Conservation (phyloP, 2,113 vertebrate species). For the Rhinogobius similis region DNA sequence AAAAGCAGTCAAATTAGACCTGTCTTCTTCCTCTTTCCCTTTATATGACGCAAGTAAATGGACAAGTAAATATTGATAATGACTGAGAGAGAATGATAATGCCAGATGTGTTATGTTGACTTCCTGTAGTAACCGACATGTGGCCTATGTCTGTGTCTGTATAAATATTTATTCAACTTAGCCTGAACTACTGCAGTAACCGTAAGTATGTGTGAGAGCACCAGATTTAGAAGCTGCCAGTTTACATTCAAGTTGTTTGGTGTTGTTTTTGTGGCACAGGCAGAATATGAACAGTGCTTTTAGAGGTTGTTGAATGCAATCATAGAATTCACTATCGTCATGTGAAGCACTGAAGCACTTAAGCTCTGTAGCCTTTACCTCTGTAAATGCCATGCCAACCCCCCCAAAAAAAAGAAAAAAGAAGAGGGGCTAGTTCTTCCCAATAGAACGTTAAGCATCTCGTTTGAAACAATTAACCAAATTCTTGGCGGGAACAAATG, state of each 20-base stretch:
- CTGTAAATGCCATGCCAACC: too few species aligned
- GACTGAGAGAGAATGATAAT: background rate
- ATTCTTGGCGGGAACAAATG: too few species aligned
- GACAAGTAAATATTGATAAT: background rate
- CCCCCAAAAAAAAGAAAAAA: too few species aligned
- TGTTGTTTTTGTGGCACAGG: background rate
- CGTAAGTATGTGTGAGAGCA: background rate
- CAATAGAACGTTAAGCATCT: too few species aligned
- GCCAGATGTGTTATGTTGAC: background rate
- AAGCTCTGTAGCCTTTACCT: too few species aligned
- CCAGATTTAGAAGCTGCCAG: background rate
- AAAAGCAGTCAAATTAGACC: background rate
- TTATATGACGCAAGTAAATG: background rate
- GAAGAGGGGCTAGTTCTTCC: too few species aligned
- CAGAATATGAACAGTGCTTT: too few species aligned
- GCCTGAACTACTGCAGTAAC: background rate
- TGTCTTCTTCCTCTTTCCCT: background rate
- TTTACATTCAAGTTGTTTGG: background rate
- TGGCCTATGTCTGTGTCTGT: background rate
- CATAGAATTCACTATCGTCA: too few species aligned
- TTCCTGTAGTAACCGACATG: background rate
- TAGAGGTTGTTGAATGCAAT: too few species aligned
- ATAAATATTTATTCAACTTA: slow-evolving; percentile 2
- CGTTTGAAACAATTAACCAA: too few species aligned
- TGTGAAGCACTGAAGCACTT: too few species aligned